Conservation (phyloP, 2,113 vertebrate genomes). For the Stigmatopora argus region DNA sequence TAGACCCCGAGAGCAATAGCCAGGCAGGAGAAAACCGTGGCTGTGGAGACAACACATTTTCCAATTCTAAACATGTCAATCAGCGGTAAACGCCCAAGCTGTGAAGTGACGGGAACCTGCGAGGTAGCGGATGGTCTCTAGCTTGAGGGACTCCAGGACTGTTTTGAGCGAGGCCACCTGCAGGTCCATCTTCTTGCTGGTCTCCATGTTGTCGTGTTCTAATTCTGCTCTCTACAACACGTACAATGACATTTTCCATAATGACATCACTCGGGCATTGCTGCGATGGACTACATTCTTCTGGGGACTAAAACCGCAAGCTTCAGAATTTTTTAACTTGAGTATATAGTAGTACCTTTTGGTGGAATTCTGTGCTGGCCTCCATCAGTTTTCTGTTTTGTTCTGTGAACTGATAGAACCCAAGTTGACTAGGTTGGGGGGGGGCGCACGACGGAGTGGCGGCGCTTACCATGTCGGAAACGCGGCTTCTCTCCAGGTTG, state of each 20-base stretch:
- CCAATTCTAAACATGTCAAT: no score
- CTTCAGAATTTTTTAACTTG: not conserved
- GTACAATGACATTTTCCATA: not conserved
- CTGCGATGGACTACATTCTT: no score
- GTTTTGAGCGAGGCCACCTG: conserved; percentile 94
- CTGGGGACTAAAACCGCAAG: not conserved
- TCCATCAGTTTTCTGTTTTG: conserved; percentile 93
- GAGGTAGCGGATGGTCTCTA: conserved; percentile 80
- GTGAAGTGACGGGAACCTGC: conserved; percentile 36
- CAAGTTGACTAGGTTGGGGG: not conserved
- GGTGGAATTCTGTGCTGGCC: conserved; percentile 83
- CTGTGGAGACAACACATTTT: conserved; percentile 56
- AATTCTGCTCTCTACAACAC: conserved; percentile 78
- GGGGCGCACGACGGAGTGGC: not conserved
- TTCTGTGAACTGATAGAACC: conserved; percentile 80
- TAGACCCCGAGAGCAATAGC: conserved; percentile 87
- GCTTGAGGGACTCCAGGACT: conserved; percentile 89
- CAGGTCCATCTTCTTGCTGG: conserved; percentile 88
- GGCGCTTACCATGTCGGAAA: conserved; percentile 82
- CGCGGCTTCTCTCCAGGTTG: conserved; percentile 88
- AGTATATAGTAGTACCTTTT: conserved; percentile 74
- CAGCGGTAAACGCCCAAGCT: no score
- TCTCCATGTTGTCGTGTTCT: conserved; percentile 81
- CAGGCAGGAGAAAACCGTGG: conserved; percentile 85
- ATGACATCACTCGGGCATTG: not conserved